Evolutionary conservation across 2,888 invertebrate genomes (phyloP).

Genomic region (Agelastica alni): DNA sequence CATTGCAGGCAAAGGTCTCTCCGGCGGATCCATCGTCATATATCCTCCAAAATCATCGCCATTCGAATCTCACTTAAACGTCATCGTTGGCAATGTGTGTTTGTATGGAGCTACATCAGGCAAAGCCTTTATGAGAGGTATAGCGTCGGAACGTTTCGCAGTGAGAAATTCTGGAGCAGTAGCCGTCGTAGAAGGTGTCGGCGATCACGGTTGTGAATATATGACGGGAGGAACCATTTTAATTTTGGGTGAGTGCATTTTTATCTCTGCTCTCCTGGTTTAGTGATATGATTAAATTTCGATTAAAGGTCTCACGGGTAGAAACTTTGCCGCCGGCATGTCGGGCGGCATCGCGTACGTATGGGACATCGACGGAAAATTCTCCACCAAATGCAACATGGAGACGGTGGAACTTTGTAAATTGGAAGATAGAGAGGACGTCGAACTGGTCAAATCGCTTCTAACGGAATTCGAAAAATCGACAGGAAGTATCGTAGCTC

Average conservation of each 20-base stretch:
- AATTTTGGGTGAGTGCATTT: slow-evolving; percentile 63
- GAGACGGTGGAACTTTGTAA: slow-evolving; percentile 93
- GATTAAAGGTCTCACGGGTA: slow-evolving; percentile 79
- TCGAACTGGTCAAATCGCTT: slow-evolving; percentile 73
- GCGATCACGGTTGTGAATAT: slow-evolving; percentile 99
- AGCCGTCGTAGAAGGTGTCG: slow-evolving; percentile 97
- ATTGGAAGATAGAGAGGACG: slow-evolving; percentile 77
- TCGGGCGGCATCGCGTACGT: slow-evolving; percentile 93
- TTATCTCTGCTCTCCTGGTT: too few relatives aligned
- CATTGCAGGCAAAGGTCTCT: slow-evolving; percentile 85
- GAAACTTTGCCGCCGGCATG: slow-evolving; percentile 99
- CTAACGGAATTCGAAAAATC: slow-evolving; percentile 83
- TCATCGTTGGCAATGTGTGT: slow-evolving; percentile 97
- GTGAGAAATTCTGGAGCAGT: slow-evolving; percentile 96
- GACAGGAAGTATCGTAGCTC: slow-evolving; percentile 82
- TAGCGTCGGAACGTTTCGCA: slow-evolving; percentile 97
- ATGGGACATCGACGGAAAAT: slow-evolving; percentile 85
- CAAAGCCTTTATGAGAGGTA: slow-evolving; percentile 83
- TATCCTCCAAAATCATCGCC: slow-evolving; percentile 85
- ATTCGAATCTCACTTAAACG: slow-evolving; percentile 91
- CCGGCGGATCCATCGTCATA: slow-evolving; percentile 92
- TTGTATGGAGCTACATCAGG: slow-evolving; percentile 97
- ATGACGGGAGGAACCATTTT: slow-evolving; percentile 96
- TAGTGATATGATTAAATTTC: too few relatives aligned
- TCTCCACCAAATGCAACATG: slow-evolving; percentile 87